Base-by-base conservation (phyloP, 2,113 vertebrate genomes). In the Ptilorrhoa leucosticta region DNA sequence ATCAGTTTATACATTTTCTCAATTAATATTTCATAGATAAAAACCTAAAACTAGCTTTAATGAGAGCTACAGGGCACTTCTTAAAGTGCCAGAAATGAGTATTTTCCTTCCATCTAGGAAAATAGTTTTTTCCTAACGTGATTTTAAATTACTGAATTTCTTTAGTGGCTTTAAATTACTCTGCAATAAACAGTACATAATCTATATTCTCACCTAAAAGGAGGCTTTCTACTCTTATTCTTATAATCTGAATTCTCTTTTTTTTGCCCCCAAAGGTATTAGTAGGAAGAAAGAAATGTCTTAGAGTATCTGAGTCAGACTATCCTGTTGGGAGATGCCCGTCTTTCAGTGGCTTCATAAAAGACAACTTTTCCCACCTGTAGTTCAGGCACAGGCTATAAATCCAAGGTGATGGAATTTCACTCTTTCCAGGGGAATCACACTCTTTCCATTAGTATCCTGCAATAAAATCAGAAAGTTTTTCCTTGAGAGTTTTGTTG, bases 1-100 rank as follows among this genome's bases (percentile, higher is more conserved):
- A 94, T 96, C 61, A 94, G 73, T 97, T 93, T 94, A 94, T 39
- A 78, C 26, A 73, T 96, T 95, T 78, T 21, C 81, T 44, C 39
- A 92, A 75, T 53, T 87, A 79, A 53, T 89, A 96, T 96, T 97
- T 96, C 65, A 89, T 70, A 85, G 40, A 72, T 15, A 76, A 80
- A 37, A 85, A 24, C 10, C 7, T 79, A 70, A 70, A 91, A 58
- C 12, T 72, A 66, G 2, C 24, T 87, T 89, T 87, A 45, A 66
- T 66, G 27, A 76, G 54, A 85, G 39, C 33, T 58, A 65, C 33
- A 73, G 42, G 31, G 7, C 12, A 66, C 15, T 51, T 83, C 14
- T 10, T 79, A 35, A 80, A 58, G 21, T 39, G 40, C 8, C n/a
- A 45, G 68, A 85, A 91, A 26, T 30, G 89, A 66, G 6, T 33